These are phyloP conservation scores for Galendromus occidentalis DNA, from an alignment of 1,140 invertebrate genomes.

Conservation along the genomic window DNA sequence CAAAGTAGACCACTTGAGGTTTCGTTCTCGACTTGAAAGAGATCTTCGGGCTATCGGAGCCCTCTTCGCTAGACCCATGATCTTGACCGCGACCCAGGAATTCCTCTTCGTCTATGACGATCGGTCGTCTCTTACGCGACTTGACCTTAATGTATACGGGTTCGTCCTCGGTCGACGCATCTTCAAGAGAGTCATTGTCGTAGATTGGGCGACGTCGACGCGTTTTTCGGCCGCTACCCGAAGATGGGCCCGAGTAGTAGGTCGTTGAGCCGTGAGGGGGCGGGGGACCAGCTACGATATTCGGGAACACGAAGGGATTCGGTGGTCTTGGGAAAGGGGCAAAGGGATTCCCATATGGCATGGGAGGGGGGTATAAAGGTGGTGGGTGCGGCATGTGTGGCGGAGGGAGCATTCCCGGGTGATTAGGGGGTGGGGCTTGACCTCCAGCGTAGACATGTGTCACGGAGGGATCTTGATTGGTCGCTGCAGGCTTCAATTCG, in stretches of 20 bases:
- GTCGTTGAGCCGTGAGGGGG: not conserved
- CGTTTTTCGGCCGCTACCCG: not conserved
- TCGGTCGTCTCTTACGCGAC: not conserved
- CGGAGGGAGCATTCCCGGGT: not conserved
- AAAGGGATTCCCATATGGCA: not conserved
- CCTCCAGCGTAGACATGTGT: not conserved
- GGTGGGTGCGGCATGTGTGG: not conserved
- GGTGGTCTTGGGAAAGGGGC: not conserved
- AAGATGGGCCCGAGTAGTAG: not conserved
- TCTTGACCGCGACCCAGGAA: not conserved
- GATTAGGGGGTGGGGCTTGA: not conserved
- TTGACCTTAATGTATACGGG: constrained; percentile 6
- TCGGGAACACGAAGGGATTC: not conserved
- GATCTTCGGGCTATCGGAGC: not conserved
- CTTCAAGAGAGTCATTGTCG: not conserved
- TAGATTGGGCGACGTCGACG: not conserved
- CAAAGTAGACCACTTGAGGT: not conserved
- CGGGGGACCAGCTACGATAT: not conserved
- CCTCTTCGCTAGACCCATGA: not conserved
- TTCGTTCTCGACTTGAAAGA: not conserved
- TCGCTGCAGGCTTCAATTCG: not conserved
- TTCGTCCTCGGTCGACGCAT: not conserved
- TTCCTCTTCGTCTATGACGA: constrained; percentile 2
- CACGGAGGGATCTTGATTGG: not conserved
- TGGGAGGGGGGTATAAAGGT: not conserved